Base-by-base conservation (phyloP, 1,140 invertebrate genomes). In the Drosophila elegans region DNA sequence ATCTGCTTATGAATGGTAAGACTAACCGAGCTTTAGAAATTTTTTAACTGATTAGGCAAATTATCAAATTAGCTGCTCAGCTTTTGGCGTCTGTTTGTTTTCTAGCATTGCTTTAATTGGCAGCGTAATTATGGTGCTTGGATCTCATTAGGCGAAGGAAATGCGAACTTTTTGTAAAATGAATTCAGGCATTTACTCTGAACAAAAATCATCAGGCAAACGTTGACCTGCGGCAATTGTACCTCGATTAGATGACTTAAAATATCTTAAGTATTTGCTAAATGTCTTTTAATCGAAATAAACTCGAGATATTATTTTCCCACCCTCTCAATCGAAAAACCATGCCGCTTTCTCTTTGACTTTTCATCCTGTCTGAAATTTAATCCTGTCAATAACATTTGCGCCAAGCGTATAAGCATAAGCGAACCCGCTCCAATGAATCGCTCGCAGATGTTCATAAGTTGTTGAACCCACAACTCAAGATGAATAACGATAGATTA, bases 21-120 rank as follows among this genome's bases (percentile, higher is more conserved):
- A 42, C 60, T 36, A 36, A 21, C 42, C 34, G 59, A 44, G 34
- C 48, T 85, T 77, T 76, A 64, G 64, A 71, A 57, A 49, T 39
- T 69, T 69, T 56, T 71, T 49, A 62, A 25, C 82, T 66, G 76
- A 67, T 78, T 81, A 77, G 74, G 63, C 74, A 71, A 86, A 86
- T 79, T 79, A 86, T 86, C 82, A 75, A 77, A 82, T 88, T 75
- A 75, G 54, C 27, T 48, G 49, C 27, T 60, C 68, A 74, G 60
- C 59, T 56, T 63, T 68, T 60, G 39, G 45, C 36, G 41, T 56
- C 41, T 75, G 61, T 66, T 75, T 75, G 54, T 68, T 68, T 53
- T 49, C 51, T 48, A 42, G 27, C 51, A 21, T 51, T 73, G 34
- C 16, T 34, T 61, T 73, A 73, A 61, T 73, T 73, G 80, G 62